Base-by-base conservation (phyloP, 1,140 invertebrate genomes). In the Drosophila pruinosa region DNA sequence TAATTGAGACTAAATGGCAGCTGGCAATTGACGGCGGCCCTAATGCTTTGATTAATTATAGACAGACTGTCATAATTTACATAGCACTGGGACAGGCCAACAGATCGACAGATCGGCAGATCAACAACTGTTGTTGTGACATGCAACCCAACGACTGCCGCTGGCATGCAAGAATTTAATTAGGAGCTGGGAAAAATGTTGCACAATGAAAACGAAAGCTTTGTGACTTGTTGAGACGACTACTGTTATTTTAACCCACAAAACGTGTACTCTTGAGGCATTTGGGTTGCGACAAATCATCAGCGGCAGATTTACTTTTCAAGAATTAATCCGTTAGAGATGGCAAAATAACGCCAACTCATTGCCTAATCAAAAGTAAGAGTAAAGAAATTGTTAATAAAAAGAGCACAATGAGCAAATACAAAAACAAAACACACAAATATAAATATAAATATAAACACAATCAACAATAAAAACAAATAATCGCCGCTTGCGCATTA, bases 301-400 rank as follows among this genome's bases (percentile, higher is more conserved):
- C 78, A 75, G 59, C 62, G 88, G 61, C 63, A 86, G 82, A 86
- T 86, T 88, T 86, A 86, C 74, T 88, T 86, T 86, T 88, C 67
- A 88, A 89, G 82, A 89, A 88, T 88, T 88, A 88, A 88, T 88
- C 78, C 82, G 71, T 39, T n/a, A 57, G 57, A 24, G 34, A 7
- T n/a, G 17, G 31, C 14, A 31, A 64, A 79, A 79, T 65, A 69
- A 47, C 68, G 82, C 75, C 38, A 59, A 88, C 71, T 88, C 82
- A 88, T 65, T 41, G 77, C 58, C 78, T 88, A 88, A 88, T 88
- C 82, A 88, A 88, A 88, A 89, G 83, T 89, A 88, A 88, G 83
- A 88, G 82, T 88, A 72, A 85, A 72, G 74, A 82, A 86, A 88
- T 72, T 75, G 63, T 63, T 59, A 65, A 65, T 54, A 75, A 65